Base-by-base conservation (phyloP, 2,888 invertebrate species). In the Alentia gelatinosa region DNA sequence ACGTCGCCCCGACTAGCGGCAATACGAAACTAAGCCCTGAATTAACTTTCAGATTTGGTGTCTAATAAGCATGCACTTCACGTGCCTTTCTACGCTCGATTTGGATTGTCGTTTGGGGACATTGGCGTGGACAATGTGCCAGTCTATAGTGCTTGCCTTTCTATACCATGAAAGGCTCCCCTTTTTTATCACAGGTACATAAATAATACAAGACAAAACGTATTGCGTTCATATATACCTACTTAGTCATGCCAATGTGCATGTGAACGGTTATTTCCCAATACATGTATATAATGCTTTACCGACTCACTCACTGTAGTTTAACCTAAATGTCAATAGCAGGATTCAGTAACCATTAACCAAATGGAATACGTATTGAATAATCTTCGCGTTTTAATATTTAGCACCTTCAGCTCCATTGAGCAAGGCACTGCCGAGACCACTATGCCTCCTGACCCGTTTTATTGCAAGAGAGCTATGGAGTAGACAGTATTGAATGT, bases 21-120 rank as follows among this genome's bases (percentile, higher is more conserved):
- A 42, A 86, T 33, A 47, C 86, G 86, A 86, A 86, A 86, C 86
- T 42, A 47, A 86, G 47, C 86, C 86, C 47, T 42, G 42, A 86
- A 47, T 86, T 86, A 50, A 79, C 35, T 39, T 79, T 12, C 79
- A 79, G 37, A 79, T 79, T 79, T 26, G 35, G 79, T 37, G 79
- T 79, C 79, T 79, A 79, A 79, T 79, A 79, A 37, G 79, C 79
- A 79, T 79, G 79, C 79, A 79, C 79, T 79, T 39, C 35, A 79
- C 79, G 79, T 79, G 35, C 23, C 79, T 79, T 79, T 79, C 79
- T 26, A 79, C 79, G 79, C 37, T 23, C 79, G 79, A 79, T 79
- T 79, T 35, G 79, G 12, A 15, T 35, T 19, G 39, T 37, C 39
- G n/a, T 39, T 39, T 39, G 79, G 79, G 37, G 39, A 39, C 37